These are phyloP conservation scores for Boleophthalmus pectinirostris DNA, from an alignment of 2,113 vertebrate genomes.

Conservation along the genomic window DNA sequence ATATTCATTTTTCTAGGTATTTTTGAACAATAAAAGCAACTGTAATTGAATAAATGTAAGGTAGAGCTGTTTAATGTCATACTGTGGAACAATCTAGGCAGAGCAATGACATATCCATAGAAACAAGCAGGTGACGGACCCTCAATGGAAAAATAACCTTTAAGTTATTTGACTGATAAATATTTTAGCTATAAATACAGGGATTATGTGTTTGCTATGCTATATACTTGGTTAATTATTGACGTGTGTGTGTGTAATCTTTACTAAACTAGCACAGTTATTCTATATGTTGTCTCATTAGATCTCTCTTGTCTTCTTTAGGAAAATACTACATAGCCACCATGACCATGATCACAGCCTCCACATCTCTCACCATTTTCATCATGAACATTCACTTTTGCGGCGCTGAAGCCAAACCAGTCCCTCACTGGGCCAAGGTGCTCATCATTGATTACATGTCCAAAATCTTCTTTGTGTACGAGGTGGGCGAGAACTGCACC, in stretches of 20 bases:
- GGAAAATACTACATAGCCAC: slow-evolving; percentile 99
- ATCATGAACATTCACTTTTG: slow-evolving; percentile 99
- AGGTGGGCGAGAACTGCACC: slow-evolving; percentile 94
- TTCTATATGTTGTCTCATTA: not conserved
- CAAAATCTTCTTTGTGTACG: slow-evolving; percentile 93
- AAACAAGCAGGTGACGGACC: no score
- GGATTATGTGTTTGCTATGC: no score
- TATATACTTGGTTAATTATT: not conserved
- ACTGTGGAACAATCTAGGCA: no score
- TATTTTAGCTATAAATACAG: no score
- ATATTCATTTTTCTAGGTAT: no score
- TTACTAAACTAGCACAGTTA: not conserved
- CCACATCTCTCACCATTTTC: slow-evolving; percentile 95
- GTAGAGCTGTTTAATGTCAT: no score
- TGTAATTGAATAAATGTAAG: no score
- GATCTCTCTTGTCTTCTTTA: slow-evolving; percentile 51
- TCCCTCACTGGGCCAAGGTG: slow-evolving; percentile 94
- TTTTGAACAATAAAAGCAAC: no score
- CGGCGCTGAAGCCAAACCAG: slow-evolving; percentile 92
- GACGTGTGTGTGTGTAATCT: not conserved
- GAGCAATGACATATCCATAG: no score
- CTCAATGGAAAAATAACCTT: no score
- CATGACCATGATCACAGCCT: slow-evolving; percentile 98
- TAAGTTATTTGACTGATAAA: no score
- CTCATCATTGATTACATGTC: slow-evolving; percentile 97